Base-by-base conservation (phyloP, 2,797 vertebrate genomes). In the Ataeniobius toweri region DNA sequence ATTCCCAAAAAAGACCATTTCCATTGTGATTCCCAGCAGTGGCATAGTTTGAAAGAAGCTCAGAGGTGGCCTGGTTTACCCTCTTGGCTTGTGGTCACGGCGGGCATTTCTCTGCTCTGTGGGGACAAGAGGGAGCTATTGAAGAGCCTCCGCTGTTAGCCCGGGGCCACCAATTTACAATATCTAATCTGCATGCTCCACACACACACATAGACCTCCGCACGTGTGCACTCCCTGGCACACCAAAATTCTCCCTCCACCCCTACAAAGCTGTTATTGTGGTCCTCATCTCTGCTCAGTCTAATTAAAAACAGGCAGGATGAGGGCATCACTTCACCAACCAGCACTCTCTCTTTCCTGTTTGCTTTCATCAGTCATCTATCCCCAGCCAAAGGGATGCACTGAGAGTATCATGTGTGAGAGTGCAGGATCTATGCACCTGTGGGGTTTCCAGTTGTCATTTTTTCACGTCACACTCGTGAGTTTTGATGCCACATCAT, bases 251-350 rank as follows among this genome's bases (percentile, higher is more conserved):
- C 80, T 85, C 83, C 89, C 88, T 82, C 80, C 75, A 56, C 83
- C 83, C 79, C 82, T 68, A 94, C 94, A 93, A 92, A 93, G 93
- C 89, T 88, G 80, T 88, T 87, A 89, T 91, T 94, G 91, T 92
- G 86, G 83, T 78, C 88, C 61, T 76, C 85, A 80, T 85, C 87
- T 84, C 90, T 85, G 88, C 91, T 84, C 75, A 6, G 86, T 80
- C 88, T 92, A 93, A 93, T 92, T 93, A 90, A 89, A 91, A 89
- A 82, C 91, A 83, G 89, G 86, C 89, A 90, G 90, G 90, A 93
- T 90, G 81, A 89, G 86, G 86, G 89, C 91, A 91, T 92, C 89
- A 83, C 89, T 90, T 89, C 86, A 90, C 80, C 85, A 88, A 67
- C 81, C 86, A 78, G 16, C 74, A 2, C 80, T 69, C 79, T 69